Evolutionary conservation across 2,888 invertebrate genomes (phyloP).

Genomic region (Agriopis leucophaearia): DNA sequence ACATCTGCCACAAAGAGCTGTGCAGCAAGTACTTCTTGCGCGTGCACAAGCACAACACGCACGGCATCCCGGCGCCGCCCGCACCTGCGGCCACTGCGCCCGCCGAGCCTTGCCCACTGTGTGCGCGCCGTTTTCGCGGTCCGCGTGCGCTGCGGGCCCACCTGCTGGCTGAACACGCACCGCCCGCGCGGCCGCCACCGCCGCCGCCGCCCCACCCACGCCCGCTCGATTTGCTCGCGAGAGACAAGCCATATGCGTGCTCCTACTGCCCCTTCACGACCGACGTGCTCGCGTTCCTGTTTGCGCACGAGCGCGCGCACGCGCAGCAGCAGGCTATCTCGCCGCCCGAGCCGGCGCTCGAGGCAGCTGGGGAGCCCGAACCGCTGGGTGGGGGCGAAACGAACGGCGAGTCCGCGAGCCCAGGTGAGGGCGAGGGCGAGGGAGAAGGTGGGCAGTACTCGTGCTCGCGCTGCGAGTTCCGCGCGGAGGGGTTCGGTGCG

Average conservation of each 20-base stretch:
- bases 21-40: constrained; percentile 99
- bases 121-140: constrained; percentile 94
- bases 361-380: constrained; percentile 49
- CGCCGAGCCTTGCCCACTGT: constrained; percentile 90
- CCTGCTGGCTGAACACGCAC: constrained; percentile 94
- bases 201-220: constrained; percentile 78
- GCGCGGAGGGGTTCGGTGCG: constrained; percentile 79
- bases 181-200: constrained; percentile 76
- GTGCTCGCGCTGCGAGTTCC: constrained; percentile 82
- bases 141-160: constrained; percentile 96
- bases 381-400: constrained; percentile 52
- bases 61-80: constrained; percentile 96
- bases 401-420: constrained; percentile 55
- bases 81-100: constrained; percentile 83
- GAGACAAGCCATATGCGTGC: constrained; percentile 93
- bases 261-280: constrained; percentile 96
- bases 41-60: constrained; percentile 99
- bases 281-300: constrained; percentile 95
- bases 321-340: constrained; percentile 61
- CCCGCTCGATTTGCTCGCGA: constrained; percentile 85
- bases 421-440: constrained; percentile 47
- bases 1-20: constrained; percentile 98
- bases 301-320: constrained; percentile 96
- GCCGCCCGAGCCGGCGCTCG: constrained; percentile 44
- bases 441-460: constrained; percentile 69